Evolutionary conservation across 2,113 vertebrate species (phyloP), one percentile per base, ranked within the genome.

Genomic region (Fulmarus glacialis): DNA sequence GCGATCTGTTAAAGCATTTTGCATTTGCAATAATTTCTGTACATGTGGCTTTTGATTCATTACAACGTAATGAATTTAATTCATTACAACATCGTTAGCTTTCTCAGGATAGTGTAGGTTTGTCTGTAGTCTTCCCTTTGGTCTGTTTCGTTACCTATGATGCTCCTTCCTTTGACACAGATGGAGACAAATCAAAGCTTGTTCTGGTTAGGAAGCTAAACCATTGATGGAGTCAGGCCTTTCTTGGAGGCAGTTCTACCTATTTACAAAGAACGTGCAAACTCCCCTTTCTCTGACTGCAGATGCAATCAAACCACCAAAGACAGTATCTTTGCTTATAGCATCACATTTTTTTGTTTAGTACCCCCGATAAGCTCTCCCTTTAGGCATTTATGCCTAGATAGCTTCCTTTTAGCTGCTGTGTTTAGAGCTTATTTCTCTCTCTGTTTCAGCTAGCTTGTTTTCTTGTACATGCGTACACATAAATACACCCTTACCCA

Each of bases 291-390:
- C 66, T 85, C 66, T 70, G n/a, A 15, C 60, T 90, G 34, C 32
- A 62, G 88, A 53, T 75, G 79, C 42, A 88, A 70, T 85, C 40
- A 80, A 95, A 89, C 71, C 84, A 86, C 38, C 26, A 40, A 94
- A 97, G 81, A 85, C 62, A 64, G 27, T 64, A 67, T 68, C 71
- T 93, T 77, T 90, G 74, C 90, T 92, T 86, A 73, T 48, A 93
- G 66, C 43, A 94, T 45, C 30, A 53, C 21, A 8, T 38, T 45
- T 80, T 58, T 59, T 83, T 73, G 73, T 87, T 95, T 52, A 43
- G 15, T 56, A 52, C 5, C 67, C 47, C 38, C 0, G 12, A 12
- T 71, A 88, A 88, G 6, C 80, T 95, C 40, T 89, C 17, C 67
- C 63, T 82, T 83, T 63, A 91, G 91, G 93, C 59, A 11, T 89